These are phyloP conservation scores for Pseudoips prasinana DNA, from an alignment of 2,888 invertebrate genomes.

Conservation along the genomic window DNA sequence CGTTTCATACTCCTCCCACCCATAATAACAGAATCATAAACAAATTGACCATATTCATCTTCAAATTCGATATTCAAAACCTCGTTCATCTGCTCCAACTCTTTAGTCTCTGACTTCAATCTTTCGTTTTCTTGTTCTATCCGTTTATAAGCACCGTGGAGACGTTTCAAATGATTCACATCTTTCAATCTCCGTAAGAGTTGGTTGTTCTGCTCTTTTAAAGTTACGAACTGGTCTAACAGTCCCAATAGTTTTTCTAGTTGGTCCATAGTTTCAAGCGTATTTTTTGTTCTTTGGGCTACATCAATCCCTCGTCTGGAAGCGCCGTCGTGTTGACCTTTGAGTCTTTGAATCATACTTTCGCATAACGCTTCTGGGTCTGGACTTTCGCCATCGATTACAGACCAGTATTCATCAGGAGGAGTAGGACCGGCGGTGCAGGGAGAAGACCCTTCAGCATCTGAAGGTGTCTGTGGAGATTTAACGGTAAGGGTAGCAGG, in stretches of 20 bases:
- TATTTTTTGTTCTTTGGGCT: slow-evolving; percentile 80
- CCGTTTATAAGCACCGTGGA: slow-evolving; percentile 82
- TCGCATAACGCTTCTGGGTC: slow-evolving; percentile 66
- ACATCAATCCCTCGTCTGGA: slow-evolving; percentile 79
- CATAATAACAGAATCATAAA: slow-evolving; percentile 85
- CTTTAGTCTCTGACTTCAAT: slow-evolving; percentile 58
- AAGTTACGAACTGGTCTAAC: slow-evolving; percentile 87
- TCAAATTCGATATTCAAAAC: slow-evolving; percentile 82
- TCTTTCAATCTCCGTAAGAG: slow-evolving; percentile 86
- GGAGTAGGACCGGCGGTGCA: slow-evolving; percentile 64
- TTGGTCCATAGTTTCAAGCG: slow-evolving; percentile 88
- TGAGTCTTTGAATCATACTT: slow-evolving; percentile 63
- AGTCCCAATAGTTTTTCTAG: slow-evolving; percentile 89
- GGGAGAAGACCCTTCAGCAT: slow-evolving; percentile 69
- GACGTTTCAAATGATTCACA: slow-evolving; percentile 86
- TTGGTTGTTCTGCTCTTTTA: slow-evolving; percentile 87
- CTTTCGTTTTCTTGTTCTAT: slow-evolving; percentile 66
- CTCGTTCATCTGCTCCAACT: slow-evolving; percentile 68
- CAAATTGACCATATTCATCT: slow-evolving; percentile 83
- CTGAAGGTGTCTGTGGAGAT: slow-evolving; percentile 63
- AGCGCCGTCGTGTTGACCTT: slow-evolving; percentile 65
- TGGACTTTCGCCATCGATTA: slow-evolving; percentile 48
- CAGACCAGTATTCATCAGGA: slow-evolving; percentile 58
- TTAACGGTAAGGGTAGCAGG: slow-evolving; percentile 67
- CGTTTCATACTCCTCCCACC: slow-evolving; percentile 73